Evolutionary conservation across 2,888 invertebrate genomes (phyloP).

Genomic region (Chirona hameri): DNA sequence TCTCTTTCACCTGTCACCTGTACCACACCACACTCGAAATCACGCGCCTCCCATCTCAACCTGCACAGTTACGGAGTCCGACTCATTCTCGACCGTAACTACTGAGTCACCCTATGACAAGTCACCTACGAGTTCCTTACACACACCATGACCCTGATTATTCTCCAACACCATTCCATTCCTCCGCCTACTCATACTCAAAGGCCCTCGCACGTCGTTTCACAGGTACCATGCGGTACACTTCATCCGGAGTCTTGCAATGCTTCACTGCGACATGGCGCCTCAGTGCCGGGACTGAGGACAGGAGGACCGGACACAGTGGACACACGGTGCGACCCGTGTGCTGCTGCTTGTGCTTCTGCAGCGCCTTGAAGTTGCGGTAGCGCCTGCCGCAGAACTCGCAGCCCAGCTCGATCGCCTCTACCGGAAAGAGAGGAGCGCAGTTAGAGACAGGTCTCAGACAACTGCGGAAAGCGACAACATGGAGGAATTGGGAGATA

Average conservation of each 20-base stretch:
- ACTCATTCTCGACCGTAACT: no score
- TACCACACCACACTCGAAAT: no score
- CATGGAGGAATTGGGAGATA: no score
- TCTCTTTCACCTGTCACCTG: no score
- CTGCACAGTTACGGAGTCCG: no score
- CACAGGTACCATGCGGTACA: not conserved
- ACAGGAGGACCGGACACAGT: not conserved
- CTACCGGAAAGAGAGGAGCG: not conserved
- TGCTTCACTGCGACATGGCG: not conserved
- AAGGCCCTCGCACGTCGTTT: not conserved
- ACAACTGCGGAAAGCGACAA: no score
- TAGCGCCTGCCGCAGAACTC: not conserved
- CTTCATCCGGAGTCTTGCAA: not conserved
- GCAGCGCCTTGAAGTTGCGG: slow-evolving; percentile 7
- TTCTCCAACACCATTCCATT: no score
- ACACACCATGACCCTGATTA: no score
- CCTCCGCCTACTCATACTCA: not conserved
- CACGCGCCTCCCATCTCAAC: no score
- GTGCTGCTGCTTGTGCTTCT: slow-evolving; percentile 9
- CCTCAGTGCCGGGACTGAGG: not conserved
- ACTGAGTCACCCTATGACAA: no score
- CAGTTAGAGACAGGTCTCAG: no score
- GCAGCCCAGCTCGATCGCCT: not conserved
- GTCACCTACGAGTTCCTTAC: no score
- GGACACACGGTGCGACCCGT: not conserved